Base-by-base conservation (phyloP, 2,797 vertebrate genomes). In the Phataginus tetradactyla region DNA sequence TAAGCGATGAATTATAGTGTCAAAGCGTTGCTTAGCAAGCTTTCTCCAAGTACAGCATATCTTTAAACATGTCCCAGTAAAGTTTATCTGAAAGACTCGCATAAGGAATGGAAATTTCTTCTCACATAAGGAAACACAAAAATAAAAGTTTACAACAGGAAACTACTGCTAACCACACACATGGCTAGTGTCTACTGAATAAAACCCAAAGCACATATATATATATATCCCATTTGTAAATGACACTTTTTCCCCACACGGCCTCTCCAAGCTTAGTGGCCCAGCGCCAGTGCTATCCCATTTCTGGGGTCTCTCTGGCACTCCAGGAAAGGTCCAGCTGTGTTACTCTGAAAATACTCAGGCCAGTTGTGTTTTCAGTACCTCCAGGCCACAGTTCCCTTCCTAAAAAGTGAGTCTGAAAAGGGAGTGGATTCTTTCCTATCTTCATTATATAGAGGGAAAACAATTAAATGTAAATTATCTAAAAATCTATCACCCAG, bases 51-150 rank as follows among this genome's bases (percentile, higher is more conserved):
- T 59, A 2, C 32, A 84, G n/a, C 20, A 29, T 34, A 91, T 95
- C 78, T 77, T 79, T 96, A 94, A 95, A 95, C 64, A 94, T 21
- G 86, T 88, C 85, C 49, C 49, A 77, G 72, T 77, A 14, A 94
- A 45, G 71, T 93, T 86, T 74, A 63, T 86, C 34, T 86, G 57
- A 42, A 85, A 96, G n/a, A 45, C 61, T 85, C 25, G 3, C 11
- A 29, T 17, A 92, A 83, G 61, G 7, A 94, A 94, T 49, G 49
- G n/a, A 51, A 69, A 71, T 64, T 89, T 90, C 66, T 86, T 94
- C 27, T 93, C 74, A 89, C 11, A 23, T 63, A 69, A 92, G 32
- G 8, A 96, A 74, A 87, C 0, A 4, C 32, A 87, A 84, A 83
- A 71, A 79, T 14, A 90, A 77, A 74, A 61, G 51, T 18, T 68